Evolutionary conservation across 2,888 invertebrate species (phyloP), one percentile per base, ranked within the genome.

Genomic region (Salticus scenicus): DNA sequence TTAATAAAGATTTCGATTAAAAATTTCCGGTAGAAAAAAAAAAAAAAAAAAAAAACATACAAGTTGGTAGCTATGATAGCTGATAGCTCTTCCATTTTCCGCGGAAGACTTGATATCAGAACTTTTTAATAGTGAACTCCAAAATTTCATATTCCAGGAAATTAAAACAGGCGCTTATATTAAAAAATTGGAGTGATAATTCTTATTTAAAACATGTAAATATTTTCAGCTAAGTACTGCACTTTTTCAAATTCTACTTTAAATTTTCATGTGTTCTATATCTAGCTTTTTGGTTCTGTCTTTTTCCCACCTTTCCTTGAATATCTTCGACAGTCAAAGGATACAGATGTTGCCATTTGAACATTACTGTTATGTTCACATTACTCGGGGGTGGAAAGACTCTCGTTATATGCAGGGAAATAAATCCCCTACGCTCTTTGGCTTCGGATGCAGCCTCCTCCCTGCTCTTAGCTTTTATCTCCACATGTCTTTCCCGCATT

Each of bases 301-400:
- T 4, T 57, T 24, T 57, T 57, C 5, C 57, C 57, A 24, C 24
- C 24, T 57, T 24, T 57, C 24, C 57, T 17, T 57, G 20, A 57
- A 24, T 24, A 57, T 24, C 24, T 57, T 24, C 57, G 24, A 57
- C 57, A 57, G 57, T 24, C 1, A 24, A 24, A 24, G 24, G 24
- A 57, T 57, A 57, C 57, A 57, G 57, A 57, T 57, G 57, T 57
- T 57, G 57, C 24, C 57, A 24, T 57, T 57, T n/a, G 57, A 24
- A 57, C 57, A 57, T 57, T 57, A 57, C 57, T 24, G 57, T 57
- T 57, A 57, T 57, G 57, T 24, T 57, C 57, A 57, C 57, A 57
- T 57, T 57, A 57, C 24, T 57, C 57, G 20, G 57, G 47, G 57
- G 20, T 20, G 57, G 24, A 57, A 57, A 24, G 24, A 20, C 12